Base-by-base conservation (phyloP, 2,888 invertebrate genomes). In the Aphodius sticticus region DNA sequence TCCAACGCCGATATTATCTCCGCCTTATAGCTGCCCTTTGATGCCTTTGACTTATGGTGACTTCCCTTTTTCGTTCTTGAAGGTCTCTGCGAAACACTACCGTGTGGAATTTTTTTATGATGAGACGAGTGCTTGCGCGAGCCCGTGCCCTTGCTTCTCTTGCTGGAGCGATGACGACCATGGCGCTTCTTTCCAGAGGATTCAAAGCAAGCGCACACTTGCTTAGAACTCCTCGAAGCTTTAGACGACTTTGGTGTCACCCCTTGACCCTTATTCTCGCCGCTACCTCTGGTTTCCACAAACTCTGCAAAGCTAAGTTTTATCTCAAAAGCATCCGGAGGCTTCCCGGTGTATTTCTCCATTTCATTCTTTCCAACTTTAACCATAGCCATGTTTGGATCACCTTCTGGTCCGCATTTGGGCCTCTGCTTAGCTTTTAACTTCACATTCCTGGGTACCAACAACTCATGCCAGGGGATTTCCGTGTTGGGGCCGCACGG, bases 1-100 rank as follows among this genome's bases (percentile, higher is more conserved):
- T 83, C 81, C 70, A 84, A 53, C 6, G 84, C 84, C 37, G 78
- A 76, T 75, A 83, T 81, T 12, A 85, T 83, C 6, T 82, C 81
- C 76, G 84, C 84, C 14, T 77, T 76, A 16, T 38, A 36, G 9
- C 15, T 76, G 38, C 71, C 53, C 53, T 53, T 53, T 53, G 53
- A 5, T 7, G 9, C 53, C 12, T 37, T 36, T 35, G 36, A 35
- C 14, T 74, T 74, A 35, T 74, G 35, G 1, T 74, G 7, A 36
- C 37, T 70, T 12, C 70, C 70, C 14, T n/a, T 6, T 70, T 70
- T 26, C 14, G 15, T 70, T 5, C 7, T 15, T 70, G 15, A 16
- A n/a, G 70, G 14, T n/a, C 16, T 70, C 16, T 70, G 15, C 16
- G 70, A 70, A 70, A 26, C 16, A 16, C 7, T 70, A 70, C 53